Percentiles rank a stretch among this genome's conserved stretches.
These are phyloP conservation scores for Drosophila lacteicornis DNA, from an alignment of 1,140 invertebrate genomes.

Conservation along the genomic window DNA sequence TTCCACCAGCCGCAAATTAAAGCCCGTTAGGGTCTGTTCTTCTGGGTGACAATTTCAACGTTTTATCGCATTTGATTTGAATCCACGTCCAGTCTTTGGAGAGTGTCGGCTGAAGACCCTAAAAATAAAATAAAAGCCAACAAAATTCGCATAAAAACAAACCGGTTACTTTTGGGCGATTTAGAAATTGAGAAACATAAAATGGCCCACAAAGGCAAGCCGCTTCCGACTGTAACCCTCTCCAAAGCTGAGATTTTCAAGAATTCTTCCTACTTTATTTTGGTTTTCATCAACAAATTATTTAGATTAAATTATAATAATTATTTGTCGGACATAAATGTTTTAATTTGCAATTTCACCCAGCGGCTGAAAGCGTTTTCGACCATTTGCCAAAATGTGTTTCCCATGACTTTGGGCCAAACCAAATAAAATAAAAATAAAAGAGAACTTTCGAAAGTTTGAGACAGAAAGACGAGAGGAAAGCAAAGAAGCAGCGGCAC, in stretches of 20 bases:
- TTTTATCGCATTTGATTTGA: conserved; percentile 13
- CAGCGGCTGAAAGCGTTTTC: conserved; percentile 21
- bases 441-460: conserved; percentile 59
- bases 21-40: conserved; percentile 28
- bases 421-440: conserved; percentile 26
- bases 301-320: background rate
- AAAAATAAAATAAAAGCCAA: conserved; percentile 13
- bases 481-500: conserved; percentile 34
- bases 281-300: background rate
- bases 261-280: background rate
- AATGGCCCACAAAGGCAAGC: background rate
- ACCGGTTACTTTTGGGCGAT: conserved; percentile 16
- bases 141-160: conserved; percentile 12
- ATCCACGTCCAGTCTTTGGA: background rate
- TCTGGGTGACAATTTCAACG: conserved; percentile 28
- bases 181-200: conserved; percentile 18
- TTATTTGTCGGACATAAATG: background rate
- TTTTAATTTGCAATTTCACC: conserved; percentile 22
- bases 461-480: conserved; percentile 17
- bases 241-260: background rate
- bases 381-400: conserved; percentile 30
- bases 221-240: background rate
- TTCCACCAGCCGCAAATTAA: background rate
- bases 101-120: background rate
- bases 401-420: conserved; percentile 53